Base-by-base conservation (phyloP, 2,888 invertebrate genomes). In the Drosophila pseudotalamancana region DNA sequence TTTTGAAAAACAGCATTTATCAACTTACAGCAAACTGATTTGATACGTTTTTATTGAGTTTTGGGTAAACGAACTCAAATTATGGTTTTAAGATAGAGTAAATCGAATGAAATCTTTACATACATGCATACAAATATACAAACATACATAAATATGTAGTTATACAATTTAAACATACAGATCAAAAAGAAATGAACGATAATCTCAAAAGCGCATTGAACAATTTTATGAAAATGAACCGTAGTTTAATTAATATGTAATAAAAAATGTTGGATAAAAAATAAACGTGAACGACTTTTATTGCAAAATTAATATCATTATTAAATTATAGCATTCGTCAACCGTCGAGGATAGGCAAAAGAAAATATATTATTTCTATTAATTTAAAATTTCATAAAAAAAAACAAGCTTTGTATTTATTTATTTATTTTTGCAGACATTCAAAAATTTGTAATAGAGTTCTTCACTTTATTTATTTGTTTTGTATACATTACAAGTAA, bases 181-280 rank as follows among this genome's bases (percentile, higher is more conserved):
- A 73, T 54, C 35, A n/a, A 19, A 45, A 59, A 59, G 18, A 31
- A 61, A 32, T 57, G 45, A 69, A 60, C 53, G 71, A 63, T 54
- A 71, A 72, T 78, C 77, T 80, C 77, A 72, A 64, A 64, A 81
- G 42, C 71, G 74, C 76, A 82, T 83, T 81, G 66, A 78, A 74
- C 72, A 82, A 83, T 82, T 82, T 81, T 77, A 83, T 72, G 77
- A 69, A 78, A 72, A 66, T 75, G 72, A 72, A 72, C 34, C 46
- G 81, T 80, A 80, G 79, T 77, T 54, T 79, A 82, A 81, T 69
- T 61, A 65, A 56, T 67, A 72, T 77, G 66, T 82, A 82, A 79
- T 75, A 82, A 79, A 78, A 73, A 79, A 79, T 80, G 82, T 80
- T 80, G 82, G 72, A 75, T 79, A 82, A 69, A 80, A 79, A 78